phyloP scores from a whole-genome alignment of 2,113 vertebrate species.

The Pelmatolapia mariae region DNA sequence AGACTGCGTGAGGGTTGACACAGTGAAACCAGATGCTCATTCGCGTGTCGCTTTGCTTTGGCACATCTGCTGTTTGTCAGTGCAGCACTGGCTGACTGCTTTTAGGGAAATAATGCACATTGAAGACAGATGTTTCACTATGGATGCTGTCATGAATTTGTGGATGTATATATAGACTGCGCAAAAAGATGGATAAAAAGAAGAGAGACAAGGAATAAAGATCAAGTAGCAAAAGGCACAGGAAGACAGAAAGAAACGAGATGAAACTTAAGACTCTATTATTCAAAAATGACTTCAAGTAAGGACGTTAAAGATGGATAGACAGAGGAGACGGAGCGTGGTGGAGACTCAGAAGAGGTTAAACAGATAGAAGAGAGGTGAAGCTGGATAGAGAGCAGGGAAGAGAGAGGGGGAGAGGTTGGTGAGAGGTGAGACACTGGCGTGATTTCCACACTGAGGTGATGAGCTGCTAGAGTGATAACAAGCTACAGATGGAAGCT shows the following conservation, averaged over 20 bases:
- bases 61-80: conserved; percentile 33
- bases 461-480: conserved; percentile 41
- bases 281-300: not conserved
- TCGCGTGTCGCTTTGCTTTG: conserved; percentile 29
- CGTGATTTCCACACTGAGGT: conserved; percentile 22
- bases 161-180: not conserved
- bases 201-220: not conserved
- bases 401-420: not conserved
- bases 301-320: not conserved
- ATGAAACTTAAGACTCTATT: conserved; percentile 2
- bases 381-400: conserved; percentile 10
- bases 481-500: conserved; percentile 56
- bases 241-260: conserved; percentile 4
- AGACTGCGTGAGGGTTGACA: conserved; percentile 9
- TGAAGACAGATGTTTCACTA: conserved; percentile 51
- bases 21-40: conserved; percentile 50
- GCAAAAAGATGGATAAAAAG: not conserved
- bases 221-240: not conserved
- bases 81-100: not conserved
- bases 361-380: not conserved
- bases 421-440: conserved; percentile 18
- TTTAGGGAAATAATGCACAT: conserved; percentile 17
- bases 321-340: not conserved
- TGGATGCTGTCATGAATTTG: not conserved
- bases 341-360: not conserved